Conservation (phyloP, 2,888 invertebrate genomes). For the Druceiella hillmani region DNA sequence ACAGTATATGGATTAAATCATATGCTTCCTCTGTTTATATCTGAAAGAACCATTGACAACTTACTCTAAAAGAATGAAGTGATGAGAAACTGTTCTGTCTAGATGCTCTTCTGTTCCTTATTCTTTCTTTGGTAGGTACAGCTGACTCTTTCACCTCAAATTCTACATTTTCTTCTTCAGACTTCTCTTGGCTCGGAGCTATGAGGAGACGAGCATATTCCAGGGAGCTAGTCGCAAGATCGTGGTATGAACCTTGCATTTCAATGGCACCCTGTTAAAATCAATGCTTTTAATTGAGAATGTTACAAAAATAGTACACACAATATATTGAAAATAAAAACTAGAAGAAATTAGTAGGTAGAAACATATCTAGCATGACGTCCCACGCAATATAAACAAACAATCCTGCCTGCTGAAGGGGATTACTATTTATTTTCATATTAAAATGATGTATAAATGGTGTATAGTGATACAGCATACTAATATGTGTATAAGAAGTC, state of each 20-base stretch:
- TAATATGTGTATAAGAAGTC: too few species aligned
- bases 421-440: too few species aligned
- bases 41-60: conserved; percentile 52
- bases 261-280: conserved; percentile 26
- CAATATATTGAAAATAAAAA: too few species aligned
- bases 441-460: too few species aligned
- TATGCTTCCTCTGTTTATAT: conserved; percentile 32
- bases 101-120: too few species aligned
- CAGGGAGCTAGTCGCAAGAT: conserved; percentile 31
- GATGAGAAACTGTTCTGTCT: neutral
- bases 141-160: neutral
- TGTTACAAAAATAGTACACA: too few species aligned
- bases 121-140: neutral
- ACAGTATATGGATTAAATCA: neutral
- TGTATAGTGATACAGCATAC: too few species aligned
- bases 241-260: conserved; percentile 40
- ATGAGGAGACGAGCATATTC: conserved; percentile 6
- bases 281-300: too few species aligned
- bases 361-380: too few species aligned
- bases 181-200: neutral
- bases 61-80: neutral
- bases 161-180: neutral
- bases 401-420: too few species aligned
- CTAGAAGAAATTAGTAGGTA: too few species aligned
- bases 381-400: too few species aligned